Base-by-base conservation (phyloP, 1,140 invertebrate species). In the Theocolax elegans region DNA sequence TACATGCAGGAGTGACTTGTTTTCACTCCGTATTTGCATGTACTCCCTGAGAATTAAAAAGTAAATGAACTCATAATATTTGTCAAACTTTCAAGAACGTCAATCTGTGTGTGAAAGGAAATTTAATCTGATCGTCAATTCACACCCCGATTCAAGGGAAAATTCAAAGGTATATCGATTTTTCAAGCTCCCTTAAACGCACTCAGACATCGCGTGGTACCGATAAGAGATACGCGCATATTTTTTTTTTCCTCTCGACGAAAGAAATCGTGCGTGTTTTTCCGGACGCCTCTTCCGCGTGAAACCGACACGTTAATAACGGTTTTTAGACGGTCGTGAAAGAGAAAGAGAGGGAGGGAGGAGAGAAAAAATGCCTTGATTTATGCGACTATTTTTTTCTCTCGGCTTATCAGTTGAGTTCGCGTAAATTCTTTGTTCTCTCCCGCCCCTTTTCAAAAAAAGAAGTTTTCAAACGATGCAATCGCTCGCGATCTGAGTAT, bases 331-430 rank as follows among this genome's bases (percentile, higher is more conserved):
- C 46, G 46, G 23, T 17, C 29, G n/a, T 9, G 42, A 3, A 15
- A 15, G 3, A 44, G 35, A 13, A 13, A 13, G 35, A 44, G 42
- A 3, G 42, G 42, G 3, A 44, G 42, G 13, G 23, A 27, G 8
- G 42, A n/a, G 23, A 27, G 8, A 44, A 62, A 48, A 48, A 62
- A 46, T 62, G 42, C 12, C 42, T 8, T 63, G 60, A 63, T 63
- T 63, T 51, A 63, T 63, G 46, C 42, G 27, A 49, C 60, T 51
- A 63, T 63, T 63, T 63, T 63, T 54, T 29, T 38, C 31, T 35
- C 46, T 31, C 29, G 29, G 44, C 60, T 63, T 63, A 63, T 63
- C 60, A 25, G 12, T 0, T 38, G n/a, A n/a, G 25, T 27, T 27
- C 25, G 2, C 60, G 42, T 51, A 49, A 63, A 63, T 51, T 63